Conservation (phyloP, 92 coral and sea anemone genomes). For the Siderastrea siderea region DNA sequence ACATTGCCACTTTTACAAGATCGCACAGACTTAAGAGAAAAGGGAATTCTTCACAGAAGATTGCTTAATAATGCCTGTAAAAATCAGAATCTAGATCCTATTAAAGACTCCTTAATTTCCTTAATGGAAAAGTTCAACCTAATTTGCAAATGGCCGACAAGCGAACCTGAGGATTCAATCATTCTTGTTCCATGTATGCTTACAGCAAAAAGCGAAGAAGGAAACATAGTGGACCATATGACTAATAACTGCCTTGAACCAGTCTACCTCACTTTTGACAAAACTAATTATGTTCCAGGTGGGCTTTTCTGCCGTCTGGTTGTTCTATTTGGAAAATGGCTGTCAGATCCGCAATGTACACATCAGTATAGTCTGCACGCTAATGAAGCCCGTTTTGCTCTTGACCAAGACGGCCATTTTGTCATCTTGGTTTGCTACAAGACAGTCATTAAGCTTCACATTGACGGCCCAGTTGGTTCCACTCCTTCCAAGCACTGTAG, state of each 20-base stretch:
- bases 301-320: constrained; percentile 20
- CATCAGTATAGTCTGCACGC: neutral
- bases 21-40: neutral
- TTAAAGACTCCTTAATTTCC: neutral
- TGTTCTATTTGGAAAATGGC: neutral
- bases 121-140: constrained; percentile 18
- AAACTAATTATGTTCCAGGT: constrained; percentile 4
- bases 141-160: neutral
- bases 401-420: neutral
- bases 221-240: too few species aligned
- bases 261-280: constrained; percentile 6
- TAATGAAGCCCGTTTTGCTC: neutral
- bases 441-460: constrained; percentile 5
- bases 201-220: neutral
- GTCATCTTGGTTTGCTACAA: neutral
- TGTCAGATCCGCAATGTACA: too few species aligned
- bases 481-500: neutral
- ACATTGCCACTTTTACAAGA: neutral
- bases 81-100: neutral
- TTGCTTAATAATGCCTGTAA: neutral
- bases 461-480: neutral
- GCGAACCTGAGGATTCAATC: neutral
- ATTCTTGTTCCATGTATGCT: constrained; percentile 20
- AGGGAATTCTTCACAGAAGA: neutral
- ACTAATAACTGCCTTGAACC: neutral